Conservation (phyloP, 2,113 vertebrate genomes). For the Hyla sarda region DNA sequence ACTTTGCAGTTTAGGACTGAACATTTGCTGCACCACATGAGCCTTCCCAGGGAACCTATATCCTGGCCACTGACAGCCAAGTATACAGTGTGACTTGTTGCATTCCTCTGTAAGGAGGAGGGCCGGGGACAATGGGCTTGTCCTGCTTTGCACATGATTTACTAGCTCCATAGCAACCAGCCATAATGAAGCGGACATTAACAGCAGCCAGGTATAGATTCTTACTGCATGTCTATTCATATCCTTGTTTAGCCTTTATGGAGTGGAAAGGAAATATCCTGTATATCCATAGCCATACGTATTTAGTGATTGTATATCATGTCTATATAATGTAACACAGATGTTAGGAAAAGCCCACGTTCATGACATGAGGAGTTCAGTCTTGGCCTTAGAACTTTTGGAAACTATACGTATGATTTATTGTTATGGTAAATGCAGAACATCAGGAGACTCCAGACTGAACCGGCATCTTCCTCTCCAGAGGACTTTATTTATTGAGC, state of each 20-base stretch:
- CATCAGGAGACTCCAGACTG: conserved; percentile 8
- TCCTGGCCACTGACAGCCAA: neutral
- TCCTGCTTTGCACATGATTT: neutral
- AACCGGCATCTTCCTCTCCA: neutral
- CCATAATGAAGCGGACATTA: conserved; percentile 28
- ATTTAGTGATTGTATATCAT: neutral
- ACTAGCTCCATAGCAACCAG: conserved; percentile 35
- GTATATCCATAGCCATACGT: neutral
- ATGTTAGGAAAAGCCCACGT: neutral
- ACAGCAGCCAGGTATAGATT: conserved; percentile 39
- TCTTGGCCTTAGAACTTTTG: neutral
- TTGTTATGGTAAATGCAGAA: neutral
- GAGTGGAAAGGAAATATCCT: conserved; percentile 46
- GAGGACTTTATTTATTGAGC: conserved; percentile 3
- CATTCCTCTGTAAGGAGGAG: conserved; percentile 1
- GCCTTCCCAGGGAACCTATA: neutral
- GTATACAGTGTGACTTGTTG: neutral
- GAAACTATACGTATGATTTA: conserved; percentile 22
- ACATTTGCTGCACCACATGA: neutral
- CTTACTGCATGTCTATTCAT: neutral
- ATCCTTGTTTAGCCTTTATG: conserved; percentile 32
- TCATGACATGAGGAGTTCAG: neutral
- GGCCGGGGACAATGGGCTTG: conserved; percentile 29
- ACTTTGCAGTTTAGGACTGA: neutral
- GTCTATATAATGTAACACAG: conserved; percentile 23